A percentile compares a stretch with the other conserved stretches of the same genome.
These are phyloP conservation scores for Myotis planiceps DNA, from an alignment of 2,797 vertebrate species.

Conservation along the genomic window DNA sequence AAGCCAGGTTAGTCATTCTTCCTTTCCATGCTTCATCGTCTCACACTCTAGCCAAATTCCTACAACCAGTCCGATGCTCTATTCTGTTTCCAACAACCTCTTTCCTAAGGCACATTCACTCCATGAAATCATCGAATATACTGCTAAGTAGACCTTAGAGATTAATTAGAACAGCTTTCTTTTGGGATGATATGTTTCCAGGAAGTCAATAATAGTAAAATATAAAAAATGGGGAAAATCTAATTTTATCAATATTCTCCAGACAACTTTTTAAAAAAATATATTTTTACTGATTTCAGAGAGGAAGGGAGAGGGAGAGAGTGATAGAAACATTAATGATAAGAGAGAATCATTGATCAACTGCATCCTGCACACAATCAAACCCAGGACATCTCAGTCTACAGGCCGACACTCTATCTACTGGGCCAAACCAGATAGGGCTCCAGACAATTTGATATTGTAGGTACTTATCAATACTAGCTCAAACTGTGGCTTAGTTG, in stretches of 20 bases:
- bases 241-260: constrained; percentile 35
- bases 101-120: background rate
- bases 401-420: too few species aligned
- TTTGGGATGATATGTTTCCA: constrained; percentile 9
- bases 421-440: too few species aligned
- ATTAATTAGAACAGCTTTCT: constrained; percentile 41
- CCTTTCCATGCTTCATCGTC: background rate
- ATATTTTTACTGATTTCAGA: too few species aligned
- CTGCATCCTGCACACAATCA: too few species aligned
- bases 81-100: background rate
- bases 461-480: background rate
- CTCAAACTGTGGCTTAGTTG: background rate
- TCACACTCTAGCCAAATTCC: background rate
- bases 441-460: background rate
- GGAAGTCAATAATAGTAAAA: background rate
- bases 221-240: background rate
- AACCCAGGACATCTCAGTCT: too few species aligned
- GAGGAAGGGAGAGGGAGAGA: too few species aligned
- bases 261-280: background rate
- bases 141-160: background rate
- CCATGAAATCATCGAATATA: background rate
- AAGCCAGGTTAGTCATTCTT: background rate
- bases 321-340: too few species aligned
- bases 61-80: background rate
- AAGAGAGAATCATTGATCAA: too few species aligned